Conservation (phyloP, 1,140 invertebrate species). For the Hesperophylax magnus region DNA sequence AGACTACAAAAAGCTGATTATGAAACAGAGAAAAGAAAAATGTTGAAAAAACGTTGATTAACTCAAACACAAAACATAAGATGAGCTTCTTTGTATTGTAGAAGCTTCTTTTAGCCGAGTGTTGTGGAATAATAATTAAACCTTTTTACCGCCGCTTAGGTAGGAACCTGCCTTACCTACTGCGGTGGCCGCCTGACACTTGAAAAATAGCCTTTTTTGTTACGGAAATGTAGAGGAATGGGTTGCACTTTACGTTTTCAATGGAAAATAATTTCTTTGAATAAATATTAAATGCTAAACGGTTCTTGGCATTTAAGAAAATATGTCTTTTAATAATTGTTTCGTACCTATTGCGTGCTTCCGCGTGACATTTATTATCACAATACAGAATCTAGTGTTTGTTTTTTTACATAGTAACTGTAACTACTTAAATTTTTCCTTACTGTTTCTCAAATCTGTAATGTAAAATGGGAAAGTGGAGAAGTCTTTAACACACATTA, state of each 20-base stretch:
- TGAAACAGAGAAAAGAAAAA: no score
- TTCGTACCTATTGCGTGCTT: background rate
- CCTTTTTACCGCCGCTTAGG: background rate
- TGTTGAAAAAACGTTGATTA: background rate
- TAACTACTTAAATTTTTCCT: no score
- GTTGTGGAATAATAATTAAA: conserved; percentile 16
- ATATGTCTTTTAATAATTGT: background rate
- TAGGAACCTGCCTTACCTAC: background rate
- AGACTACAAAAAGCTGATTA: no score
- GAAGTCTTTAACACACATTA: no score
- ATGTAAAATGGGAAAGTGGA: no score
- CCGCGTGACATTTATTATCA: no score
- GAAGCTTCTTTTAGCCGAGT: background rate
- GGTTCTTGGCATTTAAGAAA: background rate
- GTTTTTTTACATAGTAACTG: no score
- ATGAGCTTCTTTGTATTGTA: background rate
- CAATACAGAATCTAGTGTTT: no score
- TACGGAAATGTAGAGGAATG: background rate
- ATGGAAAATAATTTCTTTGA: background rate
- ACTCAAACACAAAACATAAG: background rate
- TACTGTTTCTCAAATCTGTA: no score
- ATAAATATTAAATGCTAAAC: conserved; percentile 4
- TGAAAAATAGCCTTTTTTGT: conserved; percentile 16
- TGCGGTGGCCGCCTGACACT: background rate
- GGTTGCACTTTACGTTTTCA: conserved; percentile 1